Evolutionary conservation across 1,140 invertebrate genomes (phyloP).

Genomic region (Caligus rogercresseyi): DNA sequence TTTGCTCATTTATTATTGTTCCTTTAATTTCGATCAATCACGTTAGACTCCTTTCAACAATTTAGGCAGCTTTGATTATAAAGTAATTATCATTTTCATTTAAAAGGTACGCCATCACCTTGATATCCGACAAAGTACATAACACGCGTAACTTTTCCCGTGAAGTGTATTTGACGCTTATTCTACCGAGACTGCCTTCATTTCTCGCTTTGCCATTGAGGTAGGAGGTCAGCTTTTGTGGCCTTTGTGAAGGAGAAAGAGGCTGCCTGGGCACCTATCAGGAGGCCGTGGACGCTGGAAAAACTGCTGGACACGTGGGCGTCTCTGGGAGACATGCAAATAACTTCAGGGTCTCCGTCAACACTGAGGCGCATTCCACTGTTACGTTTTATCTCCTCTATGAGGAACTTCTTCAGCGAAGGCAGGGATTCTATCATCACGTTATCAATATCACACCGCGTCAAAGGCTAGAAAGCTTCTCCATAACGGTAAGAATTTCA

Average conservation of each 20-base stretch:
- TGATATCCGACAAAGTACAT: constrained; percentile 10
- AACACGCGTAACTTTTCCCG: constrained; percentile 17
- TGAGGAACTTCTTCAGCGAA: constrained; percentile 21
- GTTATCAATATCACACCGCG: constrained; percentile 18
- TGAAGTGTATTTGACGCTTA: constrained; percentile 26
- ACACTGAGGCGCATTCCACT: constrained; percentile 2
- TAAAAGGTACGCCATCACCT: constrained; percentile 21
- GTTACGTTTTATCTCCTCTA: constrained; percentile 22
- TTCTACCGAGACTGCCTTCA: constrained; percentile 27
- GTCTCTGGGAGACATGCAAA: constrained; percentile 15
- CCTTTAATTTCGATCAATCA: no score
- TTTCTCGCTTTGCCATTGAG: constrained; percentile 28
- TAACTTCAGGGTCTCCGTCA: constrained; percentile 16
- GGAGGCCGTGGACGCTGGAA: constrained; percentile 38
- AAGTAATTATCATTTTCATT: not conserved
- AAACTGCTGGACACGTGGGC: constrained; percentile 32
- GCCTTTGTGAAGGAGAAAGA: constrained; percentile 41
- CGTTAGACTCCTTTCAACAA: no score
- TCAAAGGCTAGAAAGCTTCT: constrained; percentile 7
- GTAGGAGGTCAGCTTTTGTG: constrained; percentile 34
- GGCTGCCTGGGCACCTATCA: constrained; percentile 43
- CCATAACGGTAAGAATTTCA: constrained; percentile 2
- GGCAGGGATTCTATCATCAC: constrained; percentile 19
- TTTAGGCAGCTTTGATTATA: no score
- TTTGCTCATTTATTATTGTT: no score